Percentiles rank a stretch among this genome's conserved stretches.
These are phyloP conservation scores for Callimico goeldii DNA, from an alignment of 2,797 vertebrate genomes.

Conservation along the genomic window DNA sequence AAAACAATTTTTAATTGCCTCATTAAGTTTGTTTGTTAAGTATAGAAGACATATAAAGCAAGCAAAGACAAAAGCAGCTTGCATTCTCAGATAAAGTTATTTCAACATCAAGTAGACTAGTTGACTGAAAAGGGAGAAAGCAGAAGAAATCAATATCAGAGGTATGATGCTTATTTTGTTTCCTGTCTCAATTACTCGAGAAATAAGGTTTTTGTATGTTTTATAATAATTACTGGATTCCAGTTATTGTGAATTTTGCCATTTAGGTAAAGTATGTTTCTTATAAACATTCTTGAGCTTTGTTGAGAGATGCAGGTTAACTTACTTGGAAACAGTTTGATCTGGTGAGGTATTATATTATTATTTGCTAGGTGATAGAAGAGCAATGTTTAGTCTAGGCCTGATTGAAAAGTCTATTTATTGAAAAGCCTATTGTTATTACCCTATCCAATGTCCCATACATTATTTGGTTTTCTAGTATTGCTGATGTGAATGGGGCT, in stretches of 20 bases:
- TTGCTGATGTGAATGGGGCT: not conserved
- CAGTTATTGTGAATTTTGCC: not conserved
- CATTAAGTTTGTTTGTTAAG: not conserved
- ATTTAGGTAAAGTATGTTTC: not conserved
- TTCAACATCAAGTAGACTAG: not conserved
- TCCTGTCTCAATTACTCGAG: not conserved
- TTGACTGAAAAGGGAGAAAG: not conserved
- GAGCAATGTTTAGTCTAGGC: not conserved
- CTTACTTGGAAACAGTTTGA: not conserved
- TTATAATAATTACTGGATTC: not conserved
- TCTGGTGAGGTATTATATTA: not conserved
- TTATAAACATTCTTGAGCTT: not conserved
- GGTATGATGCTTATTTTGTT: not conserved
- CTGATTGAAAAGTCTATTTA: not conserved
- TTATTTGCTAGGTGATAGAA: not conserved
- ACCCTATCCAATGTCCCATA: not conserved
- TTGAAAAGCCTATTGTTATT: not conserved
- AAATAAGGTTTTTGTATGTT: not conserved
- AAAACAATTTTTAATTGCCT: not conserved
- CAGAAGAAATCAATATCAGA: not conserved
- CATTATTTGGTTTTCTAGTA: not conserved
- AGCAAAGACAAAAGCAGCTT: not conserved
- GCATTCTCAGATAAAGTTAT: not conserved
- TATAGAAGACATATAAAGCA: not conserved
- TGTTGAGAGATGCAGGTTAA: not conserved